A percentile compares a stretch with the other conserved stretches of the same genome.
phyloP scores from a whole-genome alignment of 2,888 invertebrate species.

The Sphaerophoria rueppellii region DNA sequence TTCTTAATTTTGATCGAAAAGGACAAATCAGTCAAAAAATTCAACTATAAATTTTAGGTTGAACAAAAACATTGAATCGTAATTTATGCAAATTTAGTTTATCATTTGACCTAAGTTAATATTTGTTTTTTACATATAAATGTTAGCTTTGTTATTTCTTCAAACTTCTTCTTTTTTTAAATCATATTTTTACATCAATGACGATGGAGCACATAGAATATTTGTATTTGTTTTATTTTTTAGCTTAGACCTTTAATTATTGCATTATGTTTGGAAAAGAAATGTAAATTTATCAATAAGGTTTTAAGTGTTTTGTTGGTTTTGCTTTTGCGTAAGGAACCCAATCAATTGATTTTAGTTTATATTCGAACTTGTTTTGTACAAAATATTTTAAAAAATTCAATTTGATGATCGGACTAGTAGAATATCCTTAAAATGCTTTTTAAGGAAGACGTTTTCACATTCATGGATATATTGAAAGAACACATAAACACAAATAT shows the following conservation, averaged over 20 bases:
- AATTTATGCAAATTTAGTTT: slow-evolving; percentile 13
- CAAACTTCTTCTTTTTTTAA: slow-evolving; percentile 33
- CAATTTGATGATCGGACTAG: slow-evolving; percentile 25
- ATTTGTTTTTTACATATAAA: slow-evolving; percentile 25
- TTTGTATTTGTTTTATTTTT: slow-evolving; percentile 44
- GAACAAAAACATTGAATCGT: slow-evolving; percentile 34
- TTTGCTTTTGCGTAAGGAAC: slow-evolving; percentile 53
- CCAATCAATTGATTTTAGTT: slow-evolving; percentile 29
- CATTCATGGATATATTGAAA: slow-evolving; percentile 29
- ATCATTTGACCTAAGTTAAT: slow-evolving; percentile 3
- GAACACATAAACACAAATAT: slow-evolving; percentile 22
- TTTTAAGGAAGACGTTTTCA: slow-evolving; percentile 65
- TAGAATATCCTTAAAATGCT: slow-evolving; percentile 55
- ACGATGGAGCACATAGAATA: slow-evolving; percentile 71
- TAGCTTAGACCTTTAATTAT: slow-evolving; percentile 62
- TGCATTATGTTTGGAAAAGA: slow-evolving; percentile 39
- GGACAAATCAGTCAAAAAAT: slow-evolving; percentile 67
- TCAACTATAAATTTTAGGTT: slow-evolving; percentile 16
- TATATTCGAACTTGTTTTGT: slow-evolving; percentile 30
- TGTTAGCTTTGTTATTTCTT: slow-evolving; percentile 40
- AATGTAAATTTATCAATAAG: slow-evolving; percentile 6
- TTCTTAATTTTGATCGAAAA: slow-evolving; percentile 43
- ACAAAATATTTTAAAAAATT: slow-evolving; percentile 27
- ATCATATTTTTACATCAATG: slow-evolving; percentile 72
- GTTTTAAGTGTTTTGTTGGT: slow-evolving; percentile 2